Base-by-base conservation (phyloP, 2,113 vertebrate genomes). In the Motacilla alba region DNA sequence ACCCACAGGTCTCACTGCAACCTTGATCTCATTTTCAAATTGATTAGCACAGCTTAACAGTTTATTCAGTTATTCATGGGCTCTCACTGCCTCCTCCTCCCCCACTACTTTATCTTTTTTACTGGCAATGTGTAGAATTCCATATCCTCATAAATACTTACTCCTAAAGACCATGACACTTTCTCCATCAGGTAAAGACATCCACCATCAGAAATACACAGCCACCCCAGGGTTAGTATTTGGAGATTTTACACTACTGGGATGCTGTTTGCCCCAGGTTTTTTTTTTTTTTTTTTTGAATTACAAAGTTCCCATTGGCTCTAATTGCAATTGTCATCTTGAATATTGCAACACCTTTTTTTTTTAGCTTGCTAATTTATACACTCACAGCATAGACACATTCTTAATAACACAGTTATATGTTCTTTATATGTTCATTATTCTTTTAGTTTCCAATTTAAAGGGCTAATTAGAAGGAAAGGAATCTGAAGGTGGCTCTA, bases 191-290 rank as follows among this genome's bases (percentile, higher is more conserved):
- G 27, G 64, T 69, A 37, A 85, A 70, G 63, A 74, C 43, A 78
- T 27, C 37, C 7, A 37, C 44, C 37, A 58, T 22, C 24, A 94
- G 43, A 76, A 8, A 6, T 20, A 27, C 9, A 55, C 15, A 58
- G 22, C 15, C 33, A 69, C 1, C 2, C 47, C 16, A 41, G 35
- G 0, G 0, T n/a, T 37, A 81, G 7, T 22, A 75, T 49, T 50
- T 67, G 30, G 21, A 18, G 23, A 66, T 62, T 52, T 67, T 47
- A 8, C 69, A 53, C 35, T 39, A 79, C 30, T 56, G 12, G n/a
- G 69, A 67, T 35, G 46, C 13, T 67, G 30, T 58, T 24, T 88
- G 47, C 20, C 23, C 14, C 2, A 7, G 10, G 30, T 28, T 7
- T 20, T 79, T 21, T 68, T 68, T 33, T 28, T 7, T 20, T 79